These are phyloP conservation scores for Trachelus iudaicus DNA, from an alignment of 2,888 invertebrate genomes.

Conservation along the genomic window DNA sequence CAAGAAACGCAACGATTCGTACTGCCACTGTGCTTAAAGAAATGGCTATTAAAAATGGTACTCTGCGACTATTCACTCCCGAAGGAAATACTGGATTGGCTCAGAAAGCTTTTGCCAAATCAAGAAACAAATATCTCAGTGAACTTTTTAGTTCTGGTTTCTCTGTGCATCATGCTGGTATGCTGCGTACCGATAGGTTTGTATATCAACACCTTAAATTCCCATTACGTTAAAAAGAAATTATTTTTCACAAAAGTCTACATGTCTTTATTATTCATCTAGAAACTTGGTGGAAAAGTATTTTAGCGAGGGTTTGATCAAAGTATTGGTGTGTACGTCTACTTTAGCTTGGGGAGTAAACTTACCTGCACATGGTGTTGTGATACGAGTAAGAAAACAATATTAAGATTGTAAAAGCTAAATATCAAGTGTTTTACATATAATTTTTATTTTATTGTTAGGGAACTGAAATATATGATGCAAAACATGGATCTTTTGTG, in stretches of 20 bases:
- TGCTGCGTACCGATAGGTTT: constrained; percentile 87
- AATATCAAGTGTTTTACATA: neutral
- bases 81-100: constrained; percentile 75
- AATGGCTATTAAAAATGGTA: constrained; percentile 80
- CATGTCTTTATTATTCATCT: constrained; percentile 12
- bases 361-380: constrained; percentile 97
- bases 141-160: constrained; percentile 90
- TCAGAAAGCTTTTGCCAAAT: constrained; percentile 76
- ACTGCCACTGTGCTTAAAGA: constrained; percentile 89
- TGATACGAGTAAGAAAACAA: constrained; percentile 79
- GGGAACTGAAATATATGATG: constrained; percentile 98
- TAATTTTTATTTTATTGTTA: constrained; percentile 58
- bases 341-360: constrained; percentile 99
- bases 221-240: neutral
- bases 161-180: constrained; percentile 97
- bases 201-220: neutral
- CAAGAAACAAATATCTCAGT: constrained; percentile 83
- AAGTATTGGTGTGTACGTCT: constrained; percentile 94
- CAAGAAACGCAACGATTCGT: constrained; percentile 93
- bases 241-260: neutral
- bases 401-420: neutral
- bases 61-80: constrained; percentile 77
- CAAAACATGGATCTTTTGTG: constrained; percentile 92
- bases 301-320: constrained; percentile 88
- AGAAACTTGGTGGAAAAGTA: constrained; percentile 88